phyloP scores from a whole-genome alignment of 2,797 vertebrate genomes.

The Carduelis carduelis region DNA sequence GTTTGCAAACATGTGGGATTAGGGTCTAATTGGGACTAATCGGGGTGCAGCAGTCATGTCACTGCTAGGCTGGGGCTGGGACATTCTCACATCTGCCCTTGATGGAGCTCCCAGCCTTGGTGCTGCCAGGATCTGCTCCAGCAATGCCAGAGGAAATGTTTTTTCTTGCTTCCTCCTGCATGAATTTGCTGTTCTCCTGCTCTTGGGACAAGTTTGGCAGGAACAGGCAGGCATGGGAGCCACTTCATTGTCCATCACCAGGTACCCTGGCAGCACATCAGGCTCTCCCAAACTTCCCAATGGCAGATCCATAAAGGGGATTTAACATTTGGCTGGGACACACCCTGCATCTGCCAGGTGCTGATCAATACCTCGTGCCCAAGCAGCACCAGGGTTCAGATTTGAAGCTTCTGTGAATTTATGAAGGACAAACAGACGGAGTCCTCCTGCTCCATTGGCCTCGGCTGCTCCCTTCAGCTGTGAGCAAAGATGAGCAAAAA shows the following conservation, averaged over 20 bases:
- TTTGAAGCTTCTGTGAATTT: background rate
- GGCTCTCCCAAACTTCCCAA: background rate
- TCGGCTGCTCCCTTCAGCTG: constrained; percentile 26
- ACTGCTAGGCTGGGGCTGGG: accelerated
- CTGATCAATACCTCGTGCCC: background rate
- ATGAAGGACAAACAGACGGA: background rate
- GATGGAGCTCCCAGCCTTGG: background rate
- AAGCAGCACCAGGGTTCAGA: background rate
- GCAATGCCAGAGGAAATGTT: background rate
- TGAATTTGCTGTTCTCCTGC: background rate
- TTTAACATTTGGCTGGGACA: background rate
- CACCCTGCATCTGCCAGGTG: accelerated
- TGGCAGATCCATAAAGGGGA: accelerated
- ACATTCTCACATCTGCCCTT: background rate
- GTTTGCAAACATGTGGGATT: background rate
- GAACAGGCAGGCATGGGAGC: background rate
- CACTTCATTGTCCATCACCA: accelerated
- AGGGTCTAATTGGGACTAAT: background rate
- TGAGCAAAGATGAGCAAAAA: constrained; percentile 17
- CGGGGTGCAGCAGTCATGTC: accelerated
- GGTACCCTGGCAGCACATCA: accelerated
- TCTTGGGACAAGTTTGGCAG: background rate
- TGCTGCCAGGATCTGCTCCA: background rate
- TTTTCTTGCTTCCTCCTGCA: background rate
- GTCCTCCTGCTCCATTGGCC: background rate